A percentile compares a stretch with the other conserved stretches of the same genome.
phyloP scores from a whole-genome alignment of 2,797 vertebrate genomes.

The Danio tinwini region DNA sequence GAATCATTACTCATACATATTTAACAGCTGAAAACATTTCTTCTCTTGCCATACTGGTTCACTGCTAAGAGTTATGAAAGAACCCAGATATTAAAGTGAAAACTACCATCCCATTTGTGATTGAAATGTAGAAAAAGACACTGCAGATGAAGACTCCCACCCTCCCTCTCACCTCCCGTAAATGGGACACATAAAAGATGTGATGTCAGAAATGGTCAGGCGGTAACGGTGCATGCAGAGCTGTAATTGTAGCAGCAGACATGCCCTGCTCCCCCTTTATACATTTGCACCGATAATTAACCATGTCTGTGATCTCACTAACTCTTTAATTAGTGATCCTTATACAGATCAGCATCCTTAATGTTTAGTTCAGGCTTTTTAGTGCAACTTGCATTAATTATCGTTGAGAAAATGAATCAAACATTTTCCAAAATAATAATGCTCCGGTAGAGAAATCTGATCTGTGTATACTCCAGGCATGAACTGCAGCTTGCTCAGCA shows the following conservation, averaged over 20 bases:
- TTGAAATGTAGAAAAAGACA: constrained; percentile 20
- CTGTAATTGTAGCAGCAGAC: constrained; percentile 5
- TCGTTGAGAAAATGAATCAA: not conserved
- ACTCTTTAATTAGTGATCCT: constrained; percentile 13
- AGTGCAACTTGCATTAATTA: not conserved
- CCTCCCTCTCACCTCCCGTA: constrained; percentile 28
- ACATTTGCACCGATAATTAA: not conserved
- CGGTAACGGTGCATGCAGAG: constrained; percentile 44
- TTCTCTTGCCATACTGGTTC: constrained; percentile 44
- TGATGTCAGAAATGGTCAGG: not conserved
- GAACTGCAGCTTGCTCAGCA: not conserved
- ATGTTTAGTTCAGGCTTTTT: not conserved
- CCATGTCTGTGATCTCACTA: not conserved
- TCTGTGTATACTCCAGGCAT: not conserved
- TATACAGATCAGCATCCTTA: constrained; percentile 7
- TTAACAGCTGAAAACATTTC: not conserved
- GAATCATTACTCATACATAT: not conserved
- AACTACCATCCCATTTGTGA: not conserved
- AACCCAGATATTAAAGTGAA: constrained; percentile 1
- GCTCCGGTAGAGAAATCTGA: constrained; percentile 8
- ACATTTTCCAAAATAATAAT: not conserved
- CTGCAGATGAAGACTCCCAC: constrained; percentile 15
- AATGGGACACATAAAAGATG: constrained; percentile 42
- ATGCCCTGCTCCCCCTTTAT: constrained; percentile 24
- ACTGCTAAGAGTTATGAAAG: constrained; percentile 26